A percentile compares a stretch with the other conserved stretches of the same genome.
Evolutionary conservation across 2,797 vertebrate species (phyloP).

Genomic region (Carapus acus): DNA sequence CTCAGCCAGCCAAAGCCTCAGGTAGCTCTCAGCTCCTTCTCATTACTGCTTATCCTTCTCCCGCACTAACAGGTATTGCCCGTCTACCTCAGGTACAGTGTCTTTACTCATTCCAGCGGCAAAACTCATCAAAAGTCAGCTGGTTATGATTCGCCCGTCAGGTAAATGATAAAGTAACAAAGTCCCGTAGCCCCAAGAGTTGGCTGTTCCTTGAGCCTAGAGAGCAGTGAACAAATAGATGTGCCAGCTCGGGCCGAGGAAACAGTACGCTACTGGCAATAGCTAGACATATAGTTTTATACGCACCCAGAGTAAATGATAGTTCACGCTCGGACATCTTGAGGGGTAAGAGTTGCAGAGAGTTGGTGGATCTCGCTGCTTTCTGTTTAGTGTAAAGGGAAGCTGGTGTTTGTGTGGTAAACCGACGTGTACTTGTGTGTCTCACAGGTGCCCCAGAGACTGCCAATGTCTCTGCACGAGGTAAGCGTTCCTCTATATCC

Average conservation of each 20-base stretch:
- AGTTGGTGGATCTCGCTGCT: neutral
- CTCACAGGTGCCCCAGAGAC: conserved; percentile 78
- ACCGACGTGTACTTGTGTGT: no score
- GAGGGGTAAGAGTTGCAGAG: neutral
- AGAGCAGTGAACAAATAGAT: conserved; percentile 33
- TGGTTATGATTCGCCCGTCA: conserved; percentile 61
- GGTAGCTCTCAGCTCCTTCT: conserved; percentile 41
- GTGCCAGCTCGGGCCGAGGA: conserved; percentile 1
- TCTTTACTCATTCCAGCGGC: conserved; percentile 67
- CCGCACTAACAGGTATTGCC: conserved; percentile 48
- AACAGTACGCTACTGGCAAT: no score
- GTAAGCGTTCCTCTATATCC: conserved; percentile 55
- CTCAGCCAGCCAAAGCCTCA: conserved; percentile 81
- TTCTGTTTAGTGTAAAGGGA: conserved; percentile 13
- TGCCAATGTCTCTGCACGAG: conserved; percentile 75
- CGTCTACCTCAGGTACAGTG: conserved; percentile 60
- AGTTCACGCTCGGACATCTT: conserved; percentile 4
- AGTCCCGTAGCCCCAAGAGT: conserved; percentile 21
- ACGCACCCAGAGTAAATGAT: no score
- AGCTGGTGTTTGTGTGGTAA: conserved; percentile 19
- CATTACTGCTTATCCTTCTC: neutral
- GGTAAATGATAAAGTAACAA: conserved; percentile 56
- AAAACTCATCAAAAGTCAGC: conserved; percentile 67
- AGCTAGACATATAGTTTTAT: neutral
- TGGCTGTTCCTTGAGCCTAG: conserved; percentile 40